A percentile compares a stretch with the other conserved stretches of the same genome.
These are phyloP conservation scores for Drosophila prostipennis DNA, from an alignment of 2,888 invertebrate genomes.

Conservation along the genomic window DNA sequence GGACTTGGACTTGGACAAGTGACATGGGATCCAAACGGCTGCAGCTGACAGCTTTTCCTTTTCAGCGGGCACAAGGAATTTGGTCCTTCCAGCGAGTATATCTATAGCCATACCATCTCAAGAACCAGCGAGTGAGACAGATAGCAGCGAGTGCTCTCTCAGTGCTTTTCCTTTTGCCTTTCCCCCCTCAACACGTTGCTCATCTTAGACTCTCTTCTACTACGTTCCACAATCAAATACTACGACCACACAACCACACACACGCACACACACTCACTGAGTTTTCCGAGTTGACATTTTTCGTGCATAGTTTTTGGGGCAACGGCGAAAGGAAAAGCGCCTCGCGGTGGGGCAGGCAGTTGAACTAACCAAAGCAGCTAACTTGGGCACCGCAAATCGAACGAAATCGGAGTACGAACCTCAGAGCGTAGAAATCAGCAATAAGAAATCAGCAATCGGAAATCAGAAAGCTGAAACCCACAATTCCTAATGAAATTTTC, in stretches of 20 bases:
- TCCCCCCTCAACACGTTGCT: background rate
- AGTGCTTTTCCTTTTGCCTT: background rate
- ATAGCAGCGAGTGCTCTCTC: constrained; percentile 19
- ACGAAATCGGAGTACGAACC: background rate
- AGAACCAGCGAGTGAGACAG: constrained; percentile 12
- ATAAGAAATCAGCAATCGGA: background rate
- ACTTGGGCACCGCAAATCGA: constrained; percentile 22
- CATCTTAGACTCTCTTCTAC: constrained; percentile 51
- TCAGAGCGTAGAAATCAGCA: background rate
- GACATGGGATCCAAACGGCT: constrained; percentile 21
- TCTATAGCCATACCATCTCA: background rate
- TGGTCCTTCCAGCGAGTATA: too few species aligned
- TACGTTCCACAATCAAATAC: constrained; percentile 79
- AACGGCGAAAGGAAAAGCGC: constrained; percentile 32
- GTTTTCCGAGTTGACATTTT: constrained; percentile 50
- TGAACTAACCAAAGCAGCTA: constrained; percentile 1
- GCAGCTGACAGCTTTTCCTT: constrained; percentile 51
- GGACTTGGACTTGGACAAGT: constrained; percentile 4
- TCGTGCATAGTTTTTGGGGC: constrained; percentile 65
- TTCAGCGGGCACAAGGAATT: too few species aligned
- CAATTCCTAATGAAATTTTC: constrained; percentile 22
- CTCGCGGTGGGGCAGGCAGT: background rate
- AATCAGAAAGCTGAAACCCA: background rate
- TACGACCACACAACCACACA: constrained; percentile 56
- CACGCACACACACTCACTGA: constrained; percentile 11